Base-by-base conservation (phyloP, 2,888 invertebrate genomes). In the Chloromyia formosa region DNA sequence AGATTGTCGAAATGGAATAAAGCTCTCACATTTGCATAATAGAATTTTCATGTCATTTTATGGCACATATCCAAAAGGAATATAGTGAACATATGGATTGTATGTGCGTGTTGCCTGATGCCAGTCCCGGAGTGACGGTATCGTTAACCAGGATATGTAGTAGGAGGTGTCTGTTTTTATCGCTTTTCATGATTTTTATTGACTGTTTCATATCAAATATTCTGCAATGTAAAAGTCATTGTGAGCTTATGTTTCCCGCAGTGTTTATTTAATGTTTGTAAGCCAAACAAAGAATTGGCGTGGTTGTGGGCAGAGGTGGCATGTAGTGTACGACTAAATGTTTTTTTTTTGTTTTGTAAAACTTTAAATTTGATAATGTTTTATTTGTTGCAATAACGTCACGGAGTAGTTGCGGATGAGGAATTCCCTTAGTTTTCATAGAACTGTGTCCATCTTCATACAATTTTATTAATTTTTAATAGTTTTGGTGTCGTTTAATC, bases 31-130 rank as follows among this genome's bases (percentile, higher is more conserved):
- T 77, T 77, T 74, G 75, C 77, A 77, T 77, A 77, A 77, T 76
- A 77, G 77, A 77, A 77, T 77, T 77, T 77, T 76, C 77, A 77
- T 77, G 77, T 77, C 77, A 75, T 77, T 77, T 77, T 75, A 77
- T 77, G 77, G 77, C 77, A 77, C 71, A 77, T 75, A 77, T 75
- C 75, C 77, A 74, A 61, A 71, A 40, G 64, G 66, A 54, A 64
- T 35, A 35, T 66, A 71, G 71, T 22, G 49, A 45, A 66, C 71
- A 71, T 71, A 58, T 71, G 71, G 71, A 56, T 56, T 18, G 40
- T 71, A 71, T 40, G 71, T 56, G 71, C 56, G 71, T 71, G 56
- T 49, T 69, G 62, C 68, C 58, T 45, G 54, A 74, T 71, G 72
- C 74, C 58, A 66, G 66, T 40, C 40, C 58, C 40, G 20, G 56